A percentile compares a stretch with the other conserved stretches of the same genome.
Evolutionary conservation across 2,113 vertebrate genomes (phyloP).

Genomic region (Thamnaconus septentrionalis): DNA sequence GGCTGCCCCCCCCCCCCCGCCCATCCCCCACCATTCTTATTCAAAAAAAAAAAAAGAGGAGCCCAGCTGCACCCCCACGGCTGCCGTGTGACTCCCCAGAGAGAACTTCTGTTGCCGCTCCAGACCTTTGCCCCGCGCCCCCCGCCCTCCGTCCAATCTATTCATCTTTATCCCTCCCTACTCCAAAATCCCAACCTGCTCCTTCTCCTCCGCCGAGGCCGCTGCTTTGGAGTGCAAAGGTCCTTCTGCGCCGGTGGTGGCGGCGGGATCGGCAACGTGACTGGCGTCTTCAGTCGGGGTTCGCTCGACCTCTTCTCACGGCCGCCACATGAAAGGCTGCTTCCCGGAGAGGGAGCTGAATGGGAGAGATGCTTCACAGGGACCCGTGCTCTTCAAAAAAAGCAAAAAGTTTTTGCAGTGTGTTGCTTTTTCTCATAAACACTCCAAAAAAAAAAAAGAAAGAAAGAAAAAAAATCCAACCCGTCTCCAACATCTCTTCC

Average conservation of each 20-base stretch:
- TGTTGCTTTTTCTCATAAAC: conserved; percentile 42
- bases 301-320: conserved; percentile 35
- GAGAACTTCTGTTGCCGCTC: conserved; percentile 78
- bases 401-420: not conserved
- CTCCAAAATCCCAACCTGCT: conserved; percentile 60
- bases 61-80: conserved; percentile 58
- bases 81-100: conserved; percentile 69
- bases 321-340: conserved; percentile 53
- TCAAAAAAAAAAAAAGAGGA: conserved; percentile 57
- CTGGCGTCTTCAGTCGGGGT: conserved; percentile 35
- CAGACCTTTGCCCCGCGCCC: conserved; percentile 60
- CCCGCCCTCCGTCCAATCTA: conserved; percentile 48
- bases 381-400: conserved; percentile 2
- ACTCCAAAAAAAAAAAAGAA: not conserved
- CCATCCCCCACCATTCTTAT: conserved; percentile 63
- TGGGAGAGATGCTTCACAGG: conserved; percentile 24
- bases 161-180: conserved; percentile 61
- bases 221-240: conserved; percentile 54
- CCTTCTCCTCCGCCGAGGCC: conserved; percentile 41
- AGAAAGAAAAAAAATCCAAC: no score
- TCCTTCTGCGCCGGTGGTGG: conserved; percentile 49
- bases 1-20: conserved; percentile 50
- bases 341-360: conserved; percentile 25
- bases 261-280: conserved; percentile 17
- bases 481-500: conserved; percentile 23